A percentile compares a stretch with the other conserved stretches of the same genome.
Evolutionary conservation across 2,888 invertebrate genomes (phyloP).

Genomic region (Trachelus troglodyta): DNA sequence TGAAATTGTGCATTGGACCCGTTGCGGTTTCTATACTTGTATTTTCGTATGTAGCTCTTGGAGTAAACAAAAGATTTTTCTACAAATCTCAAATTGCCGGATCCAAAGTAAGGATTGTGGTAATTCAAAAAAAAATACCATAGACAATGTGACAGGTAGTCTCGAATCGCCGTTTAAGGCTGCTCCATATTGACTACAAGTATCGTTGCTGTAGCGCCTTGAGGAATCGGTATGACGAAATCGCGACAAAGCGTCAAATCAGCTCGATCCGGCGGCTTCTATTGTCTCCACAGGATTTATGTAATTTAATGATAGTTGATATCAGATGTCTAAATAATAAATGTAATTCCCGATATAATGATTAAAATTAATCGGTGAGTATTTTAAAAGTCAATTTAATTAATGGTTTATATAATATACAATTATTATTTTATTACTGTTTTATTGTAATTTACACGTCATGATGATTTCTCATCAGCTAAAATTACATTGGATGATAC

Average conservation of each 20-base stretch:
- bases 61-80: background rate
- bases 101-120: background rate
- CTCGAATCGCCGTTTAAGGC: background rate
- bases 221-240: background rate
- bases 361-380: background rate
- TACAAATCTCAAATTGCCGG: background rate
- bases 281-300: background rate
- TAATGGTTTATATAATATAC: background rate
- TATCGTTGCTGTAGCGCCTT: background rate
- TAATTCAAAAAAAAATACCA: background rate
- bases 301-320: background rate
- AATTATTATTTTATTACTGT: background rate
- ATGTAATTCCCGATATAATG: background rate
- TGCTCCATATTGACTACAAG: background rate
- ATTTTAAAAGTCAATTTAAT: background rate
- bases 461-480: background rate
- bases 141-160: background rate
- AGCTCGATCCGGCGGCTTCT: background rate
- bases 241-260: background rate
- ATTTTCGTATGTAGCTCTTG: background rate
- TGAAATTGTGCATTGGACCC: background rate
- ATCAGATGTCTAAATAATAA: background rate
- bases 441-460: background rate
- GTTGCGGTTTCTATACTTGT: background rate
- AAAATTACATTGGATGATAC: background rate